Conservation (phyloP, 2,113 vertebrate genomes). For the Peromyscus polionotus region DNA sequence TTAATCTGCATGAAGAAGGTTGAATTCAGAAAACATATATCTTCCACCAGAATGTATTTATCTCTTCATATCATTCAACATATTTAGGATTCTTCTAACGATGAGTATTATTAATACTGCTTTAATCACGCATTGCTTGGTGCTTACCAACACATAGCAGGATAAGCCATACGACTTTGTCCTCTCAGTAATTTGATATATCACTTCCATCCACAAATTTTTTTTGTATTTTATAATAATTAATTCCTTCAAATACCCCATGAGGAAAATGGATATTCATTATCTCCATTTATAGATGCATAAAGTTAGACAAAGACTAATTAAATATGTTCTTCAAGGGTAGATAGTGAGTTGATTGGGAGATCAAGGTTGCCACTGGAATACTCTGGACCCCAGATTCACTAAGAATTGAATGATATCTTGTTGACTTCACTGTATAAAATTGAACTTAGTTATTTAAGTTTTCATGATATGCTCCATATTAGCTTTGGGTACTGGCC, state of each 20-base stretch:
- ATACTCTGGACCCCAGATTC: not conserved
- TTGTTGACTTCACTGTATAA: not conserved
- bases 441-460: slow-evolving; percentile 49
- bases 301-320: slow-evolving; percentile 55
- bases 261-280: slow-evolving; percentile 69
- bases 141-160: not conserved
- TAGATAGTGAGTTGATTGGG: slow-evolving; percentile 44
- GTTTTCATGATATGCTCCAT: not conserved
- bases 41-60: not conserved
- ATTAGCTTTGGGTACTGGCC: slow-evolving; percentile 50
- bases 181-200: not conserved
- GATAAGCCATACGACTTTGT: not conserved
- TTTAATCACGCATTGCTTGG: not conserved
- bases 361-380: slow-evolving; percentile 23
- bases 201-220: slow-evolving; percentile 33
- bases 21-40: slow-evolving; percentile 8
- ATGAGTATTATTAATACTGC: not conserved
- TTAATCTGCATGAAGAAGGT: not conserved
- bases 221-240: slow-evolving; percentile 52
- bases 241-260: slow-evolving; percentile 25
- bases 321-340: slow-evolving; percentile 69
- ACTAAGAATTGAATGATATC: slow-evolving; percentile 10
- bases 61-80: not conserved
- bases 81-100: not conserved
- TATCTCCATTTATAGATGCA: slow-evolving; percentile 41